These are phyloP conservation scores for Rhodophaea formosa DNA, from an alignment of 2,888 invertebrate genomes.

Conservation along the genomic window DNA sequence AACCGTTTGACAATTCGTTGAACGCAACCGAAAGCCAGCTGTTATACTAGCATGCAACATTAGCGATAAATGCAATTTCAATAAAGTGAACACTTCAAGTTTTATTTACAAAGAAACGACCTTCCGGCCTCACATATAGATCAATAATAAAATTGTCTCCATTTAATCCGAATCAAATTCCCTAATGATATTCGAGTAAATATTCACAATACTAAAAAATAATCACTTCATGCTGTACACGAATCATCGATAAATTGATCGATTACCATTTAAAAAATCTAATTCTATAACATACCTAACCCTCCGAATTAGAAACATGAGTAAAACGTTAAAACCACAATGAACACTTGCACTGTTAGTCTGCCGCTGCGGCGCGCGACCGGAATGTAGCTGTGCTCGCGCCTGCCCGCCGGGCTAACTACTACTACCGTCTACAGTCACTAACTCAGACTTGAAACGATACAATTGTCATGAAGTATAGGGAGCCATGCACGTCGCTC, in stretches of 20 bases:
- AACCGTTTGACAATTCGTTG: conserved; percentile 37
- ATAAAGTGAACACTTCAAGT: conserved; percentile 76
- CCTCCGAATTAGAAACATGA: conserved; percentile 60
- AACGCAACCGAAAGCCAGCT: conserved; percentile 42
- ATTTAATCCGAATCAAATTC: conserved; percentile 61
- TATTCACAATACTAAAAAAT: conserved; percentile 70
- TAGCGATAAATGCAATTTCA: conserved; percentile 77
- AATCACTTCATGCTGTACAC: conserved; percentile 61
- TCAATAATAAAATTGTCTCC: conserved; percentile 52
- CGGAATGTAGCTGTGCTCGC: conserved; percentile 10
- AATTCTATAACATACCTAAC: conserved; percentile 52
- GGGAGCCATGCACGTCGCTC: conserved; percentile 38
- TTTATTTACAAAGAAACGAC: conserved; percentile 68
- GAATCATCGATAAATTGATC: conserved; percentile 54
- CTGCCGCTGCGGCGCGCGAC: conserved; percentile 24
- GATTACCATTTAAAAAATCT: conserved; percentile 57
- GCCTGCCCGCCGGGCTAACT: conserved; percentile 27
- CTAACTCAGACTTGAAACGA: conserved; percentile 55
- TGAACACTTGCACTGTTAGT: conserved; percentile 60
- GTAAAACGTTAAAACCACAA: conserved; percentile 64
- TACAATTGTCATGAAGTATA: conserved; percentile 61
- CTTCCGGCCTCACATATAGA: conserved; percentile 49
- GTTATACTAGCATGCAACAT: conserved; percentile 68
- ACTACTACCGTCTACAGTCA: conserved; percentile 32
- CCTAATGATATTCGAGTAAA: conserved; percentile 77